Base-by-base conservation (phyloP, 2,888 invertebrate genomes). In the Phragmatobia fuliginosa region DNA sequence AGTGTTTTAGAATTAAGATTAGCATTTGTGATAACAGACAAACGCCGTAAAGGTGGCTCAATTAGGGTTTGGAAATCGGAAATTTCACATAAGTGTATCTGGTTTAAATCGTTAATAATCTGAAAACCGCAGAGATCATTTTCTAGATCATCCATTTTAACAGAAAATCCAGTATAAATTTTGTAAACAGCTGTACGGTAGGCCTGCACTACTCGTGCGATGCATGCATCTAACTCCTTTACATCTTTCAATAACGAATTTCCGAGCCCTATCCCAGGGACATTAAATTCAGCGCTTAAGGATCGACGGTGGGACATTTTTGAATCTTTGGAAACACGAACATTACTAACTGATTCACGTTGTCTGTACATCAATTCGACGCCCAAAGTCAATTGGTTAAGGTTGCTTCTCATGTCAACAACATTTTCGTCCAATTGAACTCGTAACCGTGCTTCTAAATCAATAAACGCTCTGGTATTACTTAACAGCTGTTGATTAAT, bases 401-500 rank as follows among this genome's bases (percentile, higher is more conserved):
- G 78, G 21, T 77, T 76, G 28, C 91, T 90, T 72, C 87, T 87
- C 3, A 87, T 85, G 68, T 75, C 81, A 16, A 86, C 71, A 28
- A 90, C 67, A 62, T 71, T 81, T 70, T 88, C 87, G 67, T 91
- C 88, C 5, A 89, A 88, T 70, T 92, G 87, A 52, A 82, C 73
- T 36, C 83, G 85, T 71, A 94, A 79, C 67, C 89, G 86, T 25
- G 85, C 87, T 75, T 91, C 92, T 59, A 94, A 77, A 68, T 93
- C 91, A 2, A 79, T 74, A 74, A 90, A 92, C 11, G 92, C 91
- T 76, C 91, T 86, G 14, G 73, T 84, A 75, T 94, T 94, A 79
- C 92, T 92, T 32, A 94, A 67, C 58, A 94, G 78, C 75, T 94
- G 94, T 74, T 94, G 92, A 80, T 94, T 94, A 8, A 92, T 86